A percentile compares a stretch with the other conserved stretches of the same genome.
Conservation (phyloP, 2,888 invertebrate genomes). For the Lasioglossum lativentre region DNA sequence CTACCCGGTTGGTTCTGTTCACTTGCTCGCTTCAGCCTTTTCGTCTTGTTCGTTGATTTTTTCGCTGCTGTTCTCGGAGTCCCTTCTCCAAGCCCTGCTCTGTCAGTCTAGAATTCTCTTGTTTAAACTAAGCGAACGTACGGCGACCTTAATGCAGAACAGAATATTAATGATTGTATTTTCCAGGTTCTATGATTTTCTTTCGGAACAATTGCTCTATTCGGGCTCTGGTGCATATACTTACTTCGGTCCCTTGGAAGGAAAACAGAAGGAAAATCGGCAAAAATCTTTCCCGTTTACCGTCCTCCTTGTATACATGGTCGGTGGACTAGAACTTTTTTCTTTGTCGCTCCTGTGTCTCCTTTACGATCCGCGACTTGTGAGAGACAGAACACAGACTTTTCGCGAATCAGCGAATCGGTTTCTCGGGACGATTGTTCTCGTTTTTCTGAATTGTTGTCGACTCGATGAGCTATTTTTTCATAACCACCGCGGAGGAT, state of each 20-base stretch:
- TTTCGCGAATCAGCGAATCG: neutral
- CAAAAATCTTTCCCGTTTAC: slow-evolving; percentile 1
- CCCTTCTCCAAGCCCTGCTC: neutral
- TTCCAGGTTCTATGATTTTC: slow-evolving; percentile 9
- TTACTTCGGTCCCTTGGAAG: neutral
- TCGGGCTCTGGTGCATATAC: neutral
- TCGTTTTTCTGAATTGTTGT: slow-evolving; percentile 37
- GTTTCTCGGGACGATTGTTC: slow-evolving; percentile 23
- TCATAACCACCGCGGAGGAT: slow-evolving; percentile 30
- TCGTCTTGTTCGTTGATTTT: neutral
- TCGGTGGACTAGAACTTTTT: slow-evolving; percentile 30
- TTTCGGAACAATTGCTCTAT: neutral
- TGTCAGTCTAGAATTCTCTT: neutral
- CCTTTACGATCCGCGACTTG: slow-evolving; percentile 52
- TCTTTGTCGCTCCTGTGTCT: slow-evolving; percentile 49
- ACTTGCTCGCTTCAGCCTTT: neutral
- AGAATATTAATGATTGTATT: slow-evolving; percentile 20
- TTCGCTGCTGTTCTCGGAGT: neutral
- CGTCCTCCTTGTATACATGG: slow-evolving; percentile 25
- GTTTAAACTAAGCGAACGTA: neutral
- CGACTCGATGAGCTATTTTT: slow-evolving; percentile 34
- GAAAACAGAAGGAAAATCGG: neutral
- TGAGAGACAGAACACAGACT: neutral
- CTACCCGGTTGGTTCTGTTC: neutral
- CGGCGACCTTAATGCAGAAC: neutral